A percentile compares a stretch with the other conserved stretches of the same genome.
These are phyloP conservation scores for Paratilapia polleni DNA, from an alignment of 2,113 vertebrate genomes.

Conservation along the genomic window DNA sequence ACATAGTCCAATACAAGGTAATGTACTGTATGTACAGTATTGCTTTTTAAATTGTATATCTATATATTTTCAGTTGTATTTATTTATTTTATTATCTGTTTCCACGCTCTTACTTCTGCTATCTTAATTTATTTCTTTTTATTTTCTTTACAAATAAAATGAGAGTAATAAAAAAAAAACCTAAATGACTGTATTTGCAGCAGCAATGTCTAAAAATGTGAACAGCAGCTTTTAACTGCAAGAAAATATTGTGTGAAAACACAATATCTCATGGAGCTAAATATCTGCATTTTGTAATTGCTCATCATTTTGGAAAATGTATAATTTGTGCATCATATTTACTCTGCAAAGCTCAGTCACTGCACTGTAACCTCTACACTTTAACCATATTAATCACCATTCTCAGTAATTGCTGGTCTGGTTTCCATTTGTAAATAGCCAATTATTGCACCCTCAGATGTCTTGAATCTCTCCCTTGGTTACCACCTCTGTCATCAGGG, in stretches of 20 bases:
- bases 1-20: neutral
- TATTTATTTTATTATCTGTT: neutral
- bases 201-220: too few species aligned
- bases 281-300: neutral
- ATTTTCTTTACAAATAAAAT: too few species aligned
- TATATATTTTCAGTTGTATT: neutral
- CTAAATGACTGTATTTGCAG: too few species aligned
- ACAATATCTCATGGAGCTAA: neutral
- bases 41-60: neutral
- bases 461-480: conserved; percentile 51
- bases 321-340: neutral
- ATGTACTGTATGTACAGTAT: neutral
- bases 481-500: conserved; percentile 68
- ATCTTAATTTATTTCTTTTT: too few species aligned
- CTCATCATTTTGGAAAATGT: neutral
- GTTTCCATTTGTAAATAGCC: conserved; percentile 78
- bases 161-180: too few species aligned
- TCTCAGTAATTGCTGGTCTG: conserved; percentile 74
- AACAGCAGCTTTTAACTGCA: neutral
- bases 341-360: neutral
- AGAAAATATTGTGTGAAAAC: neutral
- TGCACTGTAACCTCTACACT: conserved; percentile 2
- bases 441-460: conserved; percentile 73
- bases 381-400: conserved; percentile 69
- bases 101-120: neutral